phyloP scores from a whole-genome alignment of 2,888 invertebrate genomes.

The Gibbula magus region DNA sequence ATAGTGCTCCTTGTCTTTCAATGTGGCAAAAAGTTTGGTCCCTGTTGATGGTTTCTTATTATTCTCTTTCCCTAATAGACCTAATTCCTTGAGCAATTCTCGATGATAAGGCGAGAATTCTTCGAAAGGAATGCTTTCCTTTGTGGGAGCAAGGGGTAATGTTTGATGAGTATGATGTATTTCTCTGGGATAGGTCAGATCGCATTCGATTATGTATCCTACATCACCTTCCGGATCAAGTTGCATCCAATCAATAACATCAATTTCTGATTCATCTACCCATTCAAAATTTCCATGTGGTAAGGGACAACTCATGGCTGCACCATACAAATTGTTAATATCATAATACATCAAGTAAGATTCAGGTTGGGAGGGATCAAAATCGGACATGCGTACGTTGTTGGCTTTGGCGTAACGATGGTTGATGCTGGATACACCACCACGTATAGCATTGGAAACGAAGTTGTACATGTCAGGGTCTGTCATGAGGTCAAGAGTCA shows the following conservation, averaged over 20 bases:
- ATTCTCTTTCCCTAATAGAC: neutral
- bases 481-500: neutral
- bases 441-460: neutral
- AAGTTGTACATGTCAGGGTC: neutral
- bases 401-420: neutral
- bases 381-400: neutral
- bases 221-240: neutral
- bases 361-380: neutral
- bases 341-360: neutral
- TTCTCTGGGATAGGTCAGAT: neutral
- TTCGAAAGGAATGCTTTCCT: neutral
- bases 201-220: neutral
- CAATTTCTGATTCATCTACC: neutral
- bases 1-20: neutral
- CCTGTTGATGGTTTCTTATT: neutral
- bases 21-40: neutral
- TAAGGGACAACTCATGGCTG: neutral
- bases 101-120: neutral
- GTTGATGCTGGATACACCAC: neutral
- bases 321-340: neutral
- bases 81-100: neutral
- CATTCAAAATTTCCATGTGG: neutral
- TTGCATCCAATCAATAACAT: neutral
- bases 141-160: neutral
- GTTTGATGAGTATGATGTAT: neutral